Evolutionary conservation across 1,140 invertebrate species (phyloP).

Genomic region (Belonocnema kinseyi): DNA sequence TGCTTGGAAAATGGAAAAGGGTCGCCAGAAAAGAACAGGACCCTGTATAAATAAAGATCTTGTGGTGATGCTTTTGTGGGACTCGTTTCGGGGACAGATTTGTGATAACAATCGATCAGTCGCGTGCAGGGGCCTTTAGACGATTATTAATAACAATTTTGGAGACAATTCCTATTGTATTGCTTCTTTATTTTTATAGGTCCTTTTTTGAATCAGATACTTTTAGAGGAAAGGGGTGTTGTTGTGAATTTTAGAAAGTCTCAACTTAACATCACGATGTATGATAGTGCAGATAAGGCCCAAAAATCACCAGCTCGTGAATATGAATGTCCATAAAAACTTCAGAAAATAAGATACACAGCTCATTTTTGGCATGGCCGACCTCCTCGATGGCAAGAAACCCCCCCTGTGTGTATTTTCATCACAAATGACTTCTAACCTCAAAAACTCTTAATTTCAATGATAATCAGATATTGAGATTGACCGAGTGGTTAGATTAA

Average conservation of each 20-base stretch:
- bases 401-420: not conserved
- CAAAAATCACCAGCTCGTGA: too few species aligned
- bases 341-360: too few species aligned
- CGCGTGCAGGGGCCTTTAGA: not conserved
- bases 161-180: not conserved
- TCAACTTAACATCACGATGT: too few species aligned
- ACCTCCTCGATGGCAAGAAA: not conserved
- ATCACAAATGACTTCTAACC: not conserved
- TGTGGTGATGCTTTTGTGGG: slow-evolving; percentile 20
- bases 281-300: too few species aligned
- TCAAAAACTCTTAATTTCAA: not conserved
- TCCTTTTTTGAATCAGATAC: too few species aligned
- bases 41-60: slow-evolving; percentile 35
- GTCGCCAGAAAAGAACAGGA: not conserved
- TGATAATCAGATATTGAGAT: not conserved
- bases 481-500: not conserved
- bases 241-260: too few species aligned
- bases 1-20: slow-evolving; percentile 43
- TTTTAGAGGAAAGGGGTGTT: too few species aligned
- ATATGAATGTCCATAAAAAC: too few species aligned
- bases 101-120: slow-evolving; percentile 6
- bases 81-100: not conserved
- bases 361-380: too few species aligned
- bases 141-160: not conserved
- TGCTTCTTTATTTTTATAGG: too few species aligned